phyloP scores from a whole-genome alignment of 2,797 vertebrate species.

The Myripristis murdjan region DNA sequence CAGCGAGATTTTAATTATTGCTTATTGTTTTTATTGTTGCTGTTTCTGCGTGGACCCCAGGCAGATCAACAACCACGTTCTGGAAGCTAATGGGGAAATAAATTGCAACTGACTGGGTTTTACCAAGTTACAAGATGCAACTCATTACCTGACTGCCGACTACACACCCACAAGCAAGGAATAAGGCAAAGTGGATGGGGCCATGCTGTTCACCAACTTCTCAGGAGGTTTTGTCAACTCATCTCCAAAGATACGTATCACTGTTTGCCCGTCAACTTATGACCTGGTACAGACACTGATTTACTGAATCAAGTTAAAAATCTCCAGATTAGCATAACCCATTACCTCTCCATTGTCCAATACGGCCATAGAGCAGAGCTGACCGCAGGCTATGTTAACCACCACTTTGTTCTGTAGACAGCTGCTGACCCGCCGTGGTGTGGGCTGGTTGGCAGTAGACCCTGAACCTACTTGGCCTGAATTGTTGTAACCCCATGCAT shows the following conservation, averaged over 20 bases:
- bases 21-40: too few relatives aligned
- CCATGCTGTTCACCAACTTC: too few relatives aligned
- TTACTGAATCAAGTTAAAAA: slow-evolving; percentile 5
- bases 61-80: too few relatives aligned
- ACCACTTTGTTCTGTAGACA: slow-evolving; percentile 96
- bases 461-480: slow-evolving; percentile 98
- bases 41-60: too few relatives aligned
- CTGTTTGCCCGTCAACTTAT: background rate
- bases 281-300: background rate
- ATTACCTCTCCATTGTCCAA: slow-evolving; percentile 96
- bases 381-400: slow-evolving; percentile 96
- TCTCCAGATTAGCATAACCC: slow-evolving; percentile 6
- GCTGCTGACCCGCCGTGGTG: slow-evolving; percentile 95
- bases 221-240: background rate
- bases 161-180: too few relatives aligned
- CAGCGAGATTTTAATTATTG: too few relatives aligned
- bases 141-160: too few relatives aligned
- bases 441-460: slow-evolving; percentile 97
- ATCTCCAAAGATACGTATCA: background rate
- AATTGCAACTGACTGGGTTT: too few relatives aligned
- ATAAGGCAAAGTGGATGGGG: too few relatives aligned
- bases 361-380: slow-evolving; percentile 98
- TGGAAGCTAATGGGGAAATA: too few relatives aligned
- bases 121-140: too few relatives aligned
- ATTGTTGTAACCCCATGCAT: slow-evolving; percentile 98